phyloP scores from a whole-genome alignment of 2,888 invertebrate species.

The Drosophila sordidapex region DNA sequence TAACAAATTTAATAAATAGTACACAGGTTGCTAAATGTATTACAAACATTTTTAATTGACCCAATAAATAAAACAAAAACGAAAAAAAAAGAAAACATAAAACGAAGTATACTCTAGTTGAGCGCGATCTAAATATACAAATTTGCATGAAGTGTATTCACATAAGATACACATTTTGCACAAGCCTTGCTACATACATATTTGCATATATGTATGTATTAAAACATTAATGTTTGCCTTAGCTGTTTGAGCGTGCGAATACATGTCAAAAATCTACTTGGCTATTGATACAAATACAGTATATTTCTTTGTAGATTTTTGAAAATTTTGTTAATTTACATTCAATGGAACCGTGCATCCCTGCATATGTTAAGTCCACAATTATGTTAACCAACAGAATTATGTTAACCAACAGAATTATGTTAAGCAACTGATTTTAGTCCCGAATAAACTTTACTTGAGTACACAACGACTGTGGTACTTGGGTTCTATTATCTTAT shows the following conservation, averaged over 20 bases:
- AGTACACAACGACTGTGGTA: too few species aligned
- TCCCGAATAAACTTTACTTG: too few species aligned
- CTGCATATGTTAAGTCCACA: too few species aligned
- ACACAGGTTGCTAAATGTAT: slow-evolving; percentile 1
- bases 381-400: too few species aligned
- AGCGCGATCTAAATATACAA: not conserved
- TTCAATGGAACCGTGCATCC: too few species aligned
- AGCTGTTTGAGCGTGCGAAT: not conserved
- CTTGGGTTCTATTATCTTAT: too few species aligned
- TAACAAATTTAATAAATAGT: slow-evolving; percentile 10
- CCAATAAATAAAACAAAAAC: slow-evolving; percentile 2
- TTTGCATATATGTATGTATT: not conserved
- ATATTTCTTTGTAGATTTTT: not conserved
- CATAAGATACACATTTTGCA: not conserved
- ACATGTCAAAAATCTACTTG: not conserved
- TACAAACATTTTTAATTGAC: slow-evolving; percentile 7
- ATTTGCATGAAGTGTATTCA: not conserved
- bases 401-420: too few species aligned
- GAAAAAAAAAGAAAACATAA: not conserved
- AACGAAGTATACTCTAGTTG: not conserved
- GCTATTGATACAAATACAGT: not conserved
- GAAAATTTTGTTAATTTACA: too few species aligned
- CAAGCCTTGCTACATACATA: not conserved
- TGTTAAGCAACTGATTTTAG: too few species aligned
- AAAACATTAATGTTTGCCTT: not conserved